A percentile compares a stretch with the other conserved stretches of the same genome.
Evolutionary conservation across 1,140 invertebrate species (phyloP).

Genomic region (Heterodera carotae): DNA sequence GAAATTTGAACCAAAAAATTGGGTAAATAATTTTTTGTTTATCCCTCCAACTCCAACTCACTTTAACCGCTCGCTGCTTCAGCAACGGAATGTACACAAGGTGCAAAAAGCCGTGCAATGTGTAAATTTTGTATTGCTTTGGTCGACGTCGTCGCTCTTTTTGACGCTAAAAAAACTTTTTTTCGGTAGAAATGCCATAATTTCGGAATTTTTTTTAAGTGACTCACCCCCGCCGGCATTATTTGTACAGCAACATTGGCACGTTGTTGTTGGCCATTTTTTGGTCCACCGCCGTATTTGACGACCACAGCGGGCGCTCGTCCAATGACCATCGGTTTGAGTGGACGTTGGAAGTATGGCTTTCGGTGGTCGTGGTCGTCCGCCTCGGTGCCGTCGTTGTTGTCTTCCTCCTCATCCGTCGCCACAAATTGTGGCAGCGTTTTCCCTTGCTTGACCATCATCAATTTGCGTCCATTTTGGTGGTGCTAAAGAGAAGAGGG

Average conservation of each 20-base stretch:
- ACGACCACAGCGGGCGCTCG: no score
- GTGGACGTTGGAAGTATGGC: neutral
- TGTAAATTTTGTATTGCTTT: constrained; percentile 7
- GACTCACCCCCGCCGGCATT: no score
- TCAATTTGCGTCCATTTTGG: no score
- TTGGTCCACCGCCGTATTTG: no score
- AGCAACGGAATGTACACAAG: constrained; percentile 20
- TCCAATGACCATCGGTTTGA: neutral
- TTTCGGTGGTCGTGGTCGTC: neutral
- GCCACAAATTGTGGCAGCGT: neutral
- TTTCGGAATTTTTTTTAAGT: no score
- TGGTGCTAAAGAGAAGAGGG: no score
- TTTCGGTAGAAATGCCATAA: no score
- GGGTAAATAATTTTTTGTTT: neutral
- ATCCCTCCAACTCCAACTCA: neutral
- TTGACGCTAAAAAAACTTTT: neutral
- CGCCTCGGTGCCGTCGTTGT: neutral
- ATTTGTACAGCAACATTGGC: no score
- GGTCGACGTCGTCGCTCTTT: neutral
- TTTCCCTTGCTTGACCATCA: neutral
- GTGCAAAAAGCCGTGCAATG: constrained; percentile 19
- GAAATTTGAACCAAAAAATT: no score
- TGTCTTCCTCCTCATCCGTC: neutral
- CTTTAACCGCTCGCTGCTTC: constrained; percentile 1
- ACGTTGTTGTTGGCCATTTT: no score